Evolutionary conservation across 2,888 invertebrate genomes (phyloP).

Genomic region (Oeneis ivallda): DNA sequence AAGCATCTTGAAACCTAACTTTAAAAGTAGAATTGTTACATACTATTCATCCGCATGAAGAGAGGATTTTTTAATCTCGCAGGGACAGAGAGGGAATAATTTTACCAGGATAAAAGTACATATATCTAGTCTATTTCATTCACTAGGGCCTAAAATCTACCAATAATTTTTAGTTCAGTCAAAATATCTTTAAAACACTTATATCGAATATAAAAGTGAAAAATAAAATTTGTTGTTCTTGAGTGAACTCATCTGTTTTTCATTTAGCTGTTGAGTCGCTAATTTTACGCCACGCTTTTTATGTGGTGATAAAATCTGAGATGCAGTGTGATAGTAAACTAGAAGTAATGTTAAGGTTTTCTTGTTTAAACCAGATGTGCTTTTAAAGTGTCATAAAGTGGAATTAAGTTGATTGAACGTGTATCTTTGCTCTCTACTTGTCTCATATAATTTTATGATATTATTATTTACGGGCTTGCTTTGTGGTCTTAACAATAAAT

Average conservation of each 20-base stretch:
- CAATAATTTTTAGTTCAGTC: background rate
- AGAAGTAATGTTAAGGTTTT: constrained; percentile 22
- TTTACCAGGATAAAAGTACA: no score
- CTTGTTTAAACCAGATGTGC: constrained; percentile 24
- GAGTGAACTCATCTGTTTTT: constrained; percentile 70
- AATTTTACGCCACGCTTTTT: constrained; percentile 57
- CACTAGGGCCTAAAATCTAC: background rate
- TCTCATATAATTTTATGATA: background rate
- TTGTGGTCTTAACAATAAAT: no score
- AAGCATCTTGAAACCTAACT: no score
- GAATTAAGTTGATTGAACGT: constrained; percentile 9
- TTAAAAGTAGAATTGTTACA: no score
- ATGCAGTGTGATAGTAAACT: constrained; percentile 30
- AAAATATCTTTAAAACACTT: background rate
- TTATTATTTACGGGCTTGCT: background rate
- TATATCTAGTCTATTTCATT: no score
- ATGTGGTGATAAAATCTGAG: constrained; percentile 52
- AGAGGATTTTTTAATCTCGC: no score
- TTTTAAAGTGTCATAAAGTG: constrained; percentile 28
- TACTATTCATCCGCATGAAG: no score
- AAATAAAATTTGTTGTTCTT: constrained; percentile 50
- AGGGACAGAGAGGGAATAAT: no score
- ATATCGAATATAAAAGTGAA: background rate
- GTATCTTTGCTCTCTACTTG: background rate
- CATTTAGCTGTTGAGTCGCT: constrained; percentile 65